These are phyloP conservation scores for Scopus umbretta DNA, from an alignment of 2,113 vertebrate species.

Conservation along the genomic window DNA sequence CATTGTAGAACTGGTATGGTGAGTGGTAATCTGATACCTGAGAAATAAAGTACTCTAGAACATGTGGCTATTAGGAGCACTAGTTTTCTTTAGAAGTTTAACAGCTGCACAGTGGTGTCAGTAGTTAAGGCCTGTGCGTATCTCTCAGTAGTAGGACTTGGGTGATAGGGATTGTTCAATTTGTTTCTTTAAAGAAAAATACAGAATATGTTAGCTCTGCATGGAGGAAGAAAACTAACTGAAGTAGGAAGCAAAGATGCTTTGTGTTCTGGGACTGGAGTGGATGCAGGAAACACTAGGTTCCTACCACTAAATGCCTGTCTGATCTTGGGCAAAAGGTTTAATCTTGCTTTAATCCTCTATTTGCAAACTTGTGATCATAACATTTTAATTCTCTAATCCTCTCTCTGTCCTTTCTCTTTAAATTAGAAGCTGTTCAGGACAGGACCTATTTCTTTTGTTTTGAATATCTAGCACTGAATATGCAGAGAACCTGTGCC, in stretches of 20 bases:
- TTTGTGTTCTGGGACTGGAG: neutral
- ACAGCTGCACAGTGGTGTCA: too few relatives aligned
- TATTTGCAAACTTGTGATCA: neutral
- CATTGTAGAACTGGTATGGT: fast-evolving
- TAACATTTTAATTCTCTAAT: neutral
- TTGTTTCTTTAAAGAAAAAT: neutral
- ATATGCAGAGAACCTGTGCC: neutral
- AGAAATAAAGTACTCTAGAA: neutral
- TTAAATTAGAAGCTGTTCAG: neutral
- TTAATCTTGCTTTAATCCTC: neutral
- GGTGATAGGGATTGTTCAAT: neutral
- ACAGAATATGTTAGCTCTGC: fast-evolving
- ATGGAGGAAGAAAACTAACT: fast-evolving
- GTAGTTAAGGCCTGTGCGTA: neutral
- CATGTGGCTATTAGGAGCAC: fast-evolving
- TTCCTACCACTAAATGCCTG: neutral
- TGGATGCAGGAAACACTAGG: neutral
- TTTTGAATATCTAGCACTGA: neutral
- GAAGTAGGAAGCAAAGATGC: neutral
- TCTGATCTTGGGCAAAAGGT: neutral
- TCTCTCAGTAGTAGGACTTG: neutral
- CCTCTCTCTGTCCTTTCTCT: fast-evolving
- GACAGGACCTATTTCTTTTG: neutral
- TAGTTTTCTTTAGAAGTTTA: neutral
- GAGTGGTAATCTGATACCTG: neutral